Percentiles rank a stretch among this genome's conserved stretches.
Evolutionary conservation across 1,140 invertebrate species (phyloP).

Genomic region (Andricus grossulariae): DNA sequence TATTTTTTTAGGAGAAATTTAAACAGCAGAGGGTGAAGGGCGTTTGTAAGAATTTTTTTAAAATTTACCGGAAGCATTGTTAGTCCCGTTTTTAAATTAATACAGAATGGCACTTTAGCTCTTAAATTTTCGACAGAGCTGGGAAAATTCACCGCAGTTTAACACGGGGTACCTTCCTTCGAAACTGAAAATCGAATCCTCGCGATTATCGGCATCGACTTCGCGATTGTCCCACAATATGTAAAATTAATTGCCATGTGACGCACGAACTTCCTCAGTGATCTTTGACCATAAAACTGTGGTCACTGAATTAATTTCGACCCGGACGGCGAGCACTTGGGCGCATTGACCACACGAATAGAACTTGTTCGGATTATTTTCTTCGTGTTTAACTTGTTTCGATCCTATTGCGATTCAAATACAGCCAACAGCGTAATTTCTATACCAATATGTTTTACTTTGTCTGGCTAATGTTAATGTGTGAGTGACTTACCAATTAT

Average conservation of each 20-base stretch:
- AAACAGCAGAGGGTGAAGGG: too few species aligned
- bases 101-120: too few species aligned
- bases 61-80: too few species aligned
- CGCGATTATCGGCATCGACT: neutral
- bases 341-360: slow-evolving; percentile 18
- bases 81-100: too few species aligned
- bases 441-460: too few species aligned
- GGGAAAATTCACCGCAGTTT: slow-evolving; percentile 3
- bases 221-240: slow-evolving; percentile 38
- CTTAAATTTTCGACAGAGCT: too few species aligned
- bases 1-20: too few species aligned
- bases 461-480: too few species aligned
- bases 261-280: slow-evolving; percentile 45
- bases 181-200: slow-evolving; percentile 34
- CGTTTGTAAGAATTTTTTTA: too few species aligned
- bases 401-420: neutral
- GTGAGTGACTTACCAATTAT: too few species aligned
- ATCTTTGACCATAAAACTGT: slow-evolving; percentile 41
- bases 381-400: neutral
- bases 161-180: slow-evolving; percentile 30
- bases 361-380: neutral
- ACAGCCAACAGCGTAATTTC: too few species aligned
- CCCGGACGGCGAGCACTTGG: slow-evolving; percentile 7
- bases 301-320: slow-evolving; percentile 46
- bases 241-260: slow-evolving; percentile 49